phyloP scores from a whole-genome alignment of 2,888 invertebrate genomes.

The Idaea aversata region DNA sequence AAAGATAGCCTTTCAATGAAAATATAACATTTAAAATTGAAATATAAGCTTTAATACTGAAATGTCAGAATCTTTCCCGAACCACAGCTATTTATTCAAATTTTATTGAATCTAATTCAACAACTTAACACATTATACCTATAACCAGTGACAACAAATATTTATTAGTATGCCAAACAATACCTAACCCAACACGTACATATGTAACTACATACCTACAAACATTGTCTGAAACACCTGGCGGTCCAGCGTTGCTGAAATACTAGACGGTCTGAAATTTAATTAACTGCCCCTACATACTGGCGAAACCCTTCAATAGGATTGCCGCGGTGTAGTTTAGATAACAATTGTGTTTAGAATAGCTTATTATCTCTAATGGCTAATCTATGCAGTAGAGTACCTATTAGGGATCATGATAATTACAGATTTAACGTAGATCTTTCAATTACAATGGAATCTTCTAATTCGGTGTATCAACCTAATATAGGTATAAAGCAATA shows the following conservation, averaged over 20 bases:
- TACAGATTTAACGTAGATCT: background rate
- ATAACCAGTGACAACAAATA: background rate
- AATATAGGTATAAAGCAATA: too few species aligned
- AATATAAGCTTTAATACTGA: too few species aligned
- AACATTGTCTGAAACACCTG: slow-evolving; percentile 11
- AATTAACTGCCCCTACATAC: slow-evolving; percentile 57
- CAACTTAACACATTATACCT: background rate
- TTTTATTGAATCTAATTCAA: background rate
- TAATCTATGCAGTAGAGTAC: slow-evolving; percentile 4
- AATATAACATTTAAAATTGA: too few species aligned
- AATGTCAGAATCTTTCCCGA: too few species aligned
- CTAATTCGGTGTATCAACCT: background rate
- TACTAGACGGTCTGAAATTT: slow-evolving; percentile 67
- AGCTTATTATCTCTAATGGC: slow-evolving; percentile 19
- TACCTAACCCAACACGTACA: background rate
- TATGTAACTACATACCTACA: background rate
- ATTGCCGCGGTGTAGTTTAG: slow-evolving; percentile 43
- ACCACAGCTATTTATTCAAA: background rate
- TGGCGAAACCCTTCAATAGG: slow-evolving; percentile 39
- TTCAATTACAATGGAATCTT: background rate
- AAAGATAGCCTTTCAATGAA: too few species aligned
- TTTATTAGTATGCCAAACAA: background rate
- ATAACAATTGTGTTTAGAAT: slow-evolving; percentile 33
- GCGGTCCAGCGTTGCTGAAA: slow-evolving; percentile 47
- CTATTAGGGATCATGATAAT: background rate